phyloP scores from a whole-genome alignment of 2,113 vertebrate species.

The Struthidea cinerea region DNA sequence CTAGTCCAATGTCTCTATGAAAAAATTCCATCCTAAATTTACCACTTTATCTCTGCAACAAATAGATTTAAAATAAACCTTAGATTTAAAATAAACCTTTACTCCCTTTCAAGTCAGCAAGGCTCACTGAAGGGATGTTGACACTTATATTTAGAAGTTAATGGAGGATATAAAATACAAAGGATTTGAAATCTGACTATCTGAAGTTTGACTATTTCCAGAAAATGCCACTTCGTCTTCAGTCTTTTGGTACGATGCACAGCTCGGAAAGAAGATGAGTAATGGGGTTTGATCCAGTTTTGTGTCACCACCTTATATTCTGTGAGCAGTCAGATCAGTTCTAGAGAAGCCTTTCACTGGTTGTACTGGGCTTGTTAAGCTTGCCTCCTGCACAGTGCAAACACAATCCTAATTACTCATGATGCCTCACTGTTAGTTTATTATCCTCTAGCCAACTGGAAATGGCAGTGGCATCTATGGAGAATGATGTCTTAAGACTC shows the following conservation, averaged over 20 bases:
- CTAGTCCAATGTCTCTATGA: background rate
- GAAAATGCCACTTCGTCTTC: background rate
- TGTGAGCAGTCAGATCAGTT: background rate
- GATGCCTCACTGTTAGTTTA: background rate
- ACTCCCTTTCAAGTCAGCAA: background rate
- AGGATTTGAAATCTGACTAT: background rate
- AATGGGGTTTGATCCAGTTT: background rate
- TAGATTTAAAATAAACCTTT: background rate
- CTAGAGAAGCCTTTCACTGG: background rate
- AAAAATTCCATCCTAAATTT: background rate
- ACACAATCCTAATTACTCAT: background rate
- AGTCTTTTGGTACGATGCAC: background rate
- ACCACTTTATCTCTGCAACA: background rate
- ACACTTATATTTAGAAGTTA: background rate
- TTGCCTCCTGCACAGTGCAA: background rate
- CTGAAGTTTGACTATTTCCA: background rate
- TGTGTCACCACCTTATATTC: background rate
- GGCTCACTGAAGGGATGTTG: background rate
- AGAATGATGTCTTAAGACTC: background rate
- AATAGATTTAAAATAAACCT: background rate
- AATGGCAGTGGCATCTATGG: background rate
- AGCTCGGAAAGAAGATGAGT: background rate
- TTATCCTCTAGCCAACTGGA: background rate
- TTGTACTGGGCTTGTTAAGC: background rate
- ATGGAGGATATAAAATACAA: background rate